phyloP scores from a whole-genome alignment of 2,113 vertebrate species.

The Tetrax tetrax region DNA sequence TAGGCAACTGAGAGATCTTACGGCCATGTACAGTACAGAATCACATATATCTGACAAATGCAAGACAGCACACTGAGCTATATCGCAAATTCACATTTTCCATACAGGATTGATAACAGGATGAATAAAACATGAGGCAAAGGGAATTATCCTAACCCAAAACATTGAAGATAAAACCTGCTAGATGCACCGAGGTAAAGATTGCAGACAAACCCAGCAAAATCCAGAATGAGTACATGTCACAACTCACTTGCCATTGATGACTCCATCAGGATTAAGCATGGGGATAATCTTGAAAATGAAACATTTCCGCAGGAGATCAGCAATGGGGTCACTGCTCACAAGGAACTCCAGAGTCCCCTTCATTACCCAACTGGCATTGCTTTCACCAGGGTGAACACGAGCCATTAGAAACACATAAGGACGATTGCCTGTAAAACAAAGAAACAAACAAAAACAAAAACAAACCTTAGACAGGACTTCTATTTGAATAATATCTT shows the following conservation, averaged over 20 bases:
- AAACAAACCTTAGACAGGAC: background rate
- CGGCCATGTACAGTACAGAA: background rate
- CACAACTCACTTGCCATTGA: conserved; percentile 90
- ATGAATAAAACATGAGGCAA: accelerated
- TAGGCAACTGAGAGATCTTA: background rate
- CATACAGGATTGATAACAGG: background rate
- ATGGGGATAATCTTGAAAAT: conserved; percentile 95
- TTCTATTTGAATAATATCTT: background rate
- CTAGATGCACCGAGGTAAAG: background rate
- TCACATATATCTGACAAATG: background rate
- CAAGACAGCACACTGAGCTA: background rate
- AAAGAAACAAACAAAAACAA: background rate
- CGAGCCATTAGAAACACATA: conserved; percentile 86
- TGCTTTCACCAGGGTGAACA: conserved; percentile 93
- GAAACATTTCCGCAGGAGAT: conserved; percentile 86
- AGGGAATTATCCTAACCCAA: background rate
- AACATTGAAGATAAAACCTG: accelerated
- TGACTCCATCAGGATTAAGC: conserved; percentile 94
- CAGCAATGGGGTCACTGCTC: conserved; percentile 83
- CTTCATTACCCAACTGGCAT: conserved; percentile 96
- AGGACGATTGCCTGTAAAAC: conserved; percentile 79
- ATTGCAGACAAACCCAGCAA: background rate
- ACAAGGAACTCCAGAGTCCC: conserved; percentile 91
- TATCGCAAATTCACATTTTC: background rate
- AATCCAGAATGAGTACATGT: accelerated